Evolutionary conservation across 2,888 invertebrate genomes (phyloP).

Genomic region (Phragmatobia fuliginosa): DNA sequence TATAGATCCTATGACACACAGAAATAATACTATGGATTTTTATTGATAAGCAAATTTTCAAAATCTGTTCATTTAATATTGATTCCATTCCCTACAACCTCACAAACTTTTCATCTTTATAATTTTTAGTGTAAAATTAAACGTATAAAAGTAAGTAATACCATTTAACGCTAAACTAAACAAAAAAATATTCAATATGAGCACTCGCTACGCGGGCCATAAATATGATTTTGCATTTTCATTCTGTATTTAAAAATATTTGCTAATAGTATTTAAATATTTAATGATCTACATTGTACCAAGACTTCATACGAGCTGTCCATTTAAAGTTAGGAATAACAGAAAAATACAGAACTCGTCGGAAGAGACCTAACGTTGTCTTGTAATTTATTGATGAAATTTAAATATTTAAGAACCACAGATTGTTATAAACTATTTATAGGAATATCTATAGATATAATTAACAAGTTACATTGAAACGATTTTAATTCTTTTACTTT

Average conservation of each 20-base stretch:
- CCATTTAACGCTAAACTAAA: background rate
- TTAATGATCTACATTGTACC: background rate
- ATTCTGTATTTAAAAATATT: background rate
- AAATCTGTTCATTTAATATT: too few relatives aligned
- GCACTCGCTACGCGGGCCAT: too few relatives aligned
- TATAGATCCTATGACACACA: too few relatives aligned
- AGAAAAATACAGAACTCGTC: background rate
- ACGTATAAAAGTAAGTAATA: slow-evolving; percentile 16
- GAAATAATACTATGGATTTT: too few relatives aligned
- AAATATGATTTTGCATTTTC: too few relatives aligned
- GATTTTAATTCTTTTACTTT: background rate
- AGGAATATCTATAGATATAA: too few relatives aligned
- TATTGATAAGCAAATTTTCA: too few relatives aligned
- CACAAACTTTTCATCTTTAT: too few relatives aligned
- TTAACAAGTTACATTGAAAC: background rate
- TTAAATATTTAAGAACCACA: background rate
- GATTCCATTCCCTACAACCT: too few relatives aligned
- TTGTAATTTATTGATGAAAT: background rate
- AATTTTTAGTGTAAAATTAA: too few relatives aligned
- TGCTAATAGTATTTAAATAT: background rate
- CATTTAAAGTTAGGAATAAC: background rate
- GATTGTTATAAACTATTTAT: too few relatives aligned
- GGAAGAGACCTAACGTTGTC: background rate
- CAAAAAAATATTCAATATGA: background rate
- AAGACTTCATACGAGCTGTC: background rate